phyloP scores from a whole-genome alignment of 2,888 invertebrate genomes.

The Formica aserva region DNA sequence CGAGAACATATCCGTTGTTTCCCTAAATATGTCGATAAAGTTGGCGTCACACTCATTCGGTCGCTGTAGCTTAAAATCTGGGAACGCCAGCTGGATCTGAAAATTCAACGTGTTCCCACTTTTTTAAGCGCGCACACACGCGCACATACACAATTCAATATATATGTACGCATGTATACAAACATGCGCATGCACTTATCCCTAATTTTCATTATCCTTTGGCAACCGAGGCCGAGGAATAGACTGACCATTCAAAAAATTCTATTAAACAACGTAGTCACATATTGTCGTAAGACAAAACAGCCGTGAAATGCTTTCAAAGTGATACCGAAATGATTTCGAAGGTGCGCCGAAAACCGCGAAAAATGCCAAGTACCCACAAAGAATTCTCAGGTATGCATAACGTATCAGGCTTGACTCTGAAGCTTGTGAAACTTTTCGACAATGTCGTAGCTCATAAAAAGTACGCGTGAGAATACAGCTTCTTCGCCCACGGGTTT shows the following conservation, averaged over 20 bases:
- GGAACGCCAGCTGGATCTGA: constrained; percentile 91
- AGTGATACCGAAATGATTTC: background rate
- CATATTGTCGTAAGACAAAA: background rate
- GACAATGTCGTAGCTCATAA: background rate
- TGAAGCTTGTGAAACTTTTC: background rate
- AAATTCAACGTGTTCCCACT: constrained; percentile 56
- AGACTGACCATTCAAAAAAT: background rate
- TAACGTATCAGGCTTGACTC: background rate
- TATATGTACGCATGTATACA: background rate
- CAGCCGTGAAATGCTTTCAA: background rate
- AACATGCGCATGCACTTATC: background rate
- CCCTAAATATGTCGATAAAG: constrained; percentile 91
- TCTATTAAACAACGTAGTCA: background rate
- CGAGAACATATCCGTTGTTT: constrained; percentile 88
- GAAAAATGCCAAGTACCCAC: background rate
- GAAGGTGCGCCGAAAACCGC: too few species aligned
- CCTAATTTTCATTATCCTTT: background rate
- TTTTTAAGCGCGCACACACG: background rate
- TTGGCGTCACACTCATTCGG: constrained; percentile 93
- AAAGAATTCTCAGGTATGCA: background rate
- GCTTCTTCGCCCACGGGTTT: background rate
- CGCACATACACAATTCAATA: background rate
- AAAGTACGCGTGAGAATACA: constrained; percentile 11
- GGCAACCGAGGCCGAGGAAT: background rate
- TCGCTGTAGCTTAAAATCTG: constrained; percentile 88